A percentile compares a stretch with the other conserved stretches of the same genome.
These are phyloP conservation scores for Oostethus manadensis DNA, from an alignment of 2,113 vertebrate genomes.

Conservation along the genomic window DNA sequence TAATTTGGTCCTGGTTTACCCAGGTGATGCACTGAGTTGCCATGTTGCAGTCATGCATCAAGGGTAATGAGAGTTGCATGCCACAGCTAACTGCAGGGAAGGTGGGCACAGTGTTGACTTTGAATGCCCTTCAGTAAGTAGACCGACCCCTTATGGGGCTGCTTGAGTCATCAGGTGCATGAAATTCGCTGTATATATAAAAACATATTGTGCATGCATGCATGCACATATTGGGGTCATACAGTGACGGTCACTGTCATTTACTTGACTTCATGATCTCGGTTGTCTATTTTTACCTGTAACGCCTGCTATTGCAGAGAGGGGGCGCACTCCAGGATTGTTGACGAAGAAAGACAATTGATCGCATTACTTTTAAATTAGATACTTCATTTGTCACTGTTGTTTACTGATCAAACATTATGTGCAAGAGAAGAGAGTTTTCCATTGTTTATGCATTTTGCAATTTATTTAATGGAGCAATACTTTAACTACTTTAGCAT, in stretches of 20 bases:
- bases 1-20: constrained; percentile 33
- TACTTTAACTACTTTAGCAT: no score
- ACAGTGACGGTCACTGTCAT: neutral
- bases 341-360: no score
- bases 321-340: no score
- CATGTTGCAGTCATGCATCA: constrained; percentile 30
- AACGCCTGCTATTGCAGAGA: no score
- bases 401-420: no score
- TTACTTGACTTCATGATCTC: neutral
- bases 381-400: no score
- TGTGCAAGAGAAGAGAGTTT: no score
- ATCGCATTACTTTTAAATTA: no score
- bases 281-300: neutral
- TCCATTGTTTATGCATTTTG: no score
- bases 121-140: constrained; percentile 26
- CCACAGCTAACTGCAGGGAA: constrained; percentile 15
- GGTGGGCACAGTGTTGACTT: constrained; percentile 20
- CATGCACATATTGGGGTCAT: no score
- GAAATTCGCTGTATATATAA: neutral
- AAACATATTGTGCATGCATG: no score
- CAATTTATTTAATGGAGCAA: no score
- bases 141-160: constrained; percentile 1
- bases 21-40: constrained; percentile 15
- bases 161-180: constrained; percentile 1
- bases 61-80: constrained; percentile 16